These are phyloP conservation scores for Merluccius polli DNA, from an alignment of 2,797 vertebrate genomes.

Conservation along the genomic window DNA sequence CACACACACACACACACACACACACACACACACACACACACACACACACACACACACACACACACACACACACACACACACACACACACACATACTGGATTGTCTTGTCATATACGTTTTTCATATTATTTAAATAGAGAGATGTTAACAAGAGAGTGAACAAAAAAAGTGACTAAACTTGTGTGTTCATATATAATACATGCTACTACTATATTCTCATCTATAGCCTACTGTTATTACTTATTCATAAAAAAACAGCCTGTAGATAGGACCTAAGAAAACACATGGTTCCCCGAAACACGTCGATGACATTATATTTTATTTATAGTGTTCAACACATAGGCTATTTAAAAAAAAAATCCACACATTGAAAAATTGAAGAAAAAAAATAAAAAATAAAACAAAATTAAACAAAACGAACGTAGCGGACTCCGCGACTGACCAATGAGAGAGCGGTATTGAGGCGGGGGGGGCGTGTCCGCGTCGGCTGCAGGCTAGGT, in stretches of 20 bases:
- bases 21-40: not conserved
- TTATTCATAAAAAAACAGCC: too few species aligned
- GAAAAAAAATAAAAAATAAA: not conserved
- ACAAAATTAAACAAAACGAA: not conserved
- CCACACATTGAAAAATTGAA: not conserved
- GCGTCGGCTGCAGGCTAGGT: constrained; percentile 32
- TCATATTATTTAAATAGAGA: not conserved
- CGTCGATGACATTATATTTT: too few species aligned
- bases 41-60: not conserved
- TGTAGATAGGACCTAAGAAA: too few species aligned
- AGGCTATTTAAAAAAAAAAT: not conserved
- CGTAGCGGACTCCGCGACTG: not conserved
- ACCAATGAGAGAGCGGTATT: constrained; percentile 48
- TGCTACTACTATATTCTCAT: too few species aligned
- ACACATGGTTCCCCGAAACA: too few species aligned
- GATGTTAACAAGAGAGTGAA: not conserved
- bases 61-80: not conserved
- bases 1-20: too few species aligned
- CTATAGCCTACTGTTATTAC: too few species aligned
- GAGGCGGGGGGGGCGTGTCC: constrained; percentile 48
- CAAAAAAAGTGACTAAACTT: too few species aligned
- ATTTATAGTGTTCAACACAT: too few species aligned
- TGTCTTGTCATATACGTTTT: not conserved
- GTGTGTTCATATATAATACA: too few species aligned
- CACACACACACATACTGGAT: not conserved